phyloP scores from a whole-genome alignment of 2,888 invertebrate genomes.

The Macrosiphum euphorbiae region DNA sequence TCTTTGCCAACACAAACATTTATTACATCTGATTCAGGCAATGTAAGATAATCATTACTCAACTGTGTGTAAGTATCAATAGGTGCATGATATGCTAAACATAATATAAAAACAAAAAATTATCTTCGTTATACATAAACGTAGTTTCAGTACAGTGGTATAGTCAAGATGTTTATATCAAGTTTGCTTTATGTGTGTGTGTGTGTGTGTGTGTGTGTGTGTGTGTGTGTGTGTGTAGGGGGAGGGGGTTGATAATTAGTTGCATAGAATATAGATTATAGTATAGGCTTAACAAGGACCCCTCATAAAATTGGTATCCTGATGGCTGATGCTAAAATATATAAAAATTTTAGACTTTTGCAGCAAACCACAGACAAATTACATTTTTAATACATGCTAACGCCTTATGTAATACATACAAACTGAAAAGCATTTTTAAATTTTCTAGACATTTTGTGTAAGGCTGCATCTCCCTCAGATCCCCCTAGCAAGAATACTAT shows the following conservation, averaged over 20 bases:
- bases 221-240: too few relatives aligned
- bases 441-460: neutral
- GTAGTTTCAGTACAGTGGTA: neutral
- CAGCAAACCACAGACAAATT: neutral
- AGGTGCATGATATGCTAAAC: slow-evolving; percentile 88
- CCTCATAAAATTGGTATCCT: neutral
- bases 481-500: neutral
- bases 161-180: neutral
- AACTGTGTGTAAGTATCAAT: slow-evolving; percentile 86
- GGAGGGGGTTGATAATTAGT: neutral
- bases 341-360: neutral
- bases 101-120: slow-evolving; percentile 3
- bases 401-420: neutral
- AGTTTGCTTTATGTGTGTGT: neutral
- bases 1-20: slow-evolving; percentile 96
- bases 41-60: slow-evolving; percentile 69
- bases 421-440: neutral
- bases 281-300: neutral
- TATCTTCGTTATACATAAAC: neutral
- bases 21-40: slow-evolving; percentile 73
- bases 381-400: too few relatives aligned
- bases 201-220: too few relatives aligned
- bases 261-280: neutral
- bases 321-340: neutral
- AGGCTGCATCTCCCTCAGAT: neutral